Evolutionary conservation across 2,113 vertebrate genomes (phyloP).

Genomic region (Albula glossodonta): DNA sequence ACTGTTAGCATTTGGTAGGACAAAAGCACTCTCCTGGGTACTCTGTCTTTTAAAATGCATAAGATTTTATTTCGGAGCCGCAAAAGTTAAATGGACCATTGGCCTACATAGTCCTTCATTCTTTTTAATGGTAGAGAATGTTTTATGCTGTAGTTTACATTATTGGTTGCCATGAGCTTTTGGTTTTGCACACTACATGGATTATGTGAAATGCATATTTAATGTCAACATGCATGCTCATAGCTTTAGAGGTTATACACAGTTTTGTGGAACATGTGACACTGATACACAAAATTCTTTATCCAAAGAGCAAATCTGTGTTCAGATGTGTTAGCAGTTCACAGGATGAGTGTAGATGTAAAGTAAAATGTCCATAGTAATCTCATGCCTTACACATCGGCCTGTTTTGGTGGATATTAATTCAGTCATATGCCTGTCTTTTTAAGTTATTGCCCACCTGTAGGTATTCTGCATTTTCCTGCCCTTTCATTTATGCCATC

Average conservation of each 20-base stretch:
- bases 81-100: slow-evolving; percentile 8
- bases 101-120: neutral
- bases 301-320: slow-evolving; percentile 19
- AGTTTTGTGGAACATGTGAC: neutral
- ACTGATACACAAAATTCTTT: slow-evolving; percentile 16
- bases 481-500: neutral
- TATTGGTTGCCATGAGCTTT: neutral
- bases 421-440: neutral
- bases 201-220: neutral
- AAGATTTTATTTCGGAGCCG: slow-evolving; percentile 15
- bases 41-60: slow-evolving; percentile 4
- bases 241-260: slow-evolving; percentile 12
- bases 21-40: neutral
- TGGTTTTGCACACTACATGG: neutral
- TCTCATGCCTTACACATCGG: slow-evolving; percentile 9
- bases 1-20: neutral
- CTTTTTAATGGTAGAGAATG: neutral
- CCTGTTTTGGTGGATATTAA: neutral
- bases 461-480: neutral
- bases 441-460: neutral
- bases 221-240: slow-evolving; percentile 27
- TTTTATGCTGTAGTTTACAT: neutral
- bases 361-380: neutral
- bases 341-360: neutral
- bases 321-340: slow-evolving; percentile 2